phyloP scores from a whole-genome alignment of 53 echinoderm and acorn worm species.

The Patiria pectinifera region DNA sequence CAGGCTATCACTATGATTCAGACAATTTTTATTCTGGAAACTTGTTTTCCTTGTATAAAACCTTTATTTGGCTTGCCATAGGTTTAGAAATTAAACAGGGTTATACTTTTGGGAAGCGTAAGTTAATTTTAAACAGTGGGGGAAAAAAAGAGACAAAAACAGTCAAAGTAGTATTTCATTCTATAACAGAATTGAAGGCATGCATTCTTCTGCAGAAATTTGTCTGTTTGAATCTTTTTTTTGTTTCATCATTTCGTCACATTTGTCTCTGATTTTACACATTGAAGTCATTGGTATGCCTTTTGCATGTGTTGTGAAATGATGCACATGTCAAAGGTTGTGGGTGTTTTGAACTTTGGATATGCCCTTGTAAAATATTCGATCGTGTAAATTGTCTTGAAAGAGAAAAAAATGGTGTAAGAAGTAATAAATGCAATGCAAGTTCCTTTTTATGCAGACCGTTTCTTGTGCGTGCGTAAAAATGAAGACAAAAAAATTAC shows the following conservation, averaged over 20 bases:
- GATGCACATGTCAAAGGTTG: slow-evolving; percentile 14
- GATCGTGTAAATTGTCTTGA: slow-evolving; percentile 33
- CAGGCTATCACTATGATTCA: background rate
- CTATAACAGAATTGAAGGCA: background rate
- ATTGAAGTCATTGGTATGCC: background rate
- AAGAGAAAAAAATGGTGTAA: background rate
- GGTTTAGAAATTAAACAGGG: background rate
- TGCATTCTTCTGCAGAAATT: background rate
- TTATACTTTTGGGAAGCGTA: background rate
- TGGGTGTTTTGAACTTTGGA: background rate
- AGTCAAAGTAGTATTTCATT: background rate
- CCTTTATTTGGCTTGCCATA: slow-evolving; percentile 1
- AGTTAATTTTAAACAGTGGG: background rate
- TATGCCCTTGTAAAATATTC: background rate
- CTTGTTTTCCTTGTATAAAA: too few relatives aligned
- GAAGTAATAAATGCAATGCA: slow-evolving; percentile 19
- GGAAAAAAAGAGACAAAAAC: background rate
- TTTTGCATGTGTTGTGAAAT: background rate
- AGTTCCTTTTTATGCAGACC: slow-evolving; percentile 42
- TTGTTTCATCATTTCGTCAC: background rate
- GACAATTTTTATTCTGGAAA: background rate
- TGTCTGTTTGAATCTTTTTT: background rate
- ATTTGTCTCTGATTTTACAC: background rate
- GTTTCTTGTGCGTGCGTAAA: slow-evolving; percentile 19
- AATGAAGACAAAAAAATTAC: background rate